Evolutionary conservation across 2,797 vertebrate species (phyloP).

Genomic region (Muraenolepis orangiensis): DNA sequence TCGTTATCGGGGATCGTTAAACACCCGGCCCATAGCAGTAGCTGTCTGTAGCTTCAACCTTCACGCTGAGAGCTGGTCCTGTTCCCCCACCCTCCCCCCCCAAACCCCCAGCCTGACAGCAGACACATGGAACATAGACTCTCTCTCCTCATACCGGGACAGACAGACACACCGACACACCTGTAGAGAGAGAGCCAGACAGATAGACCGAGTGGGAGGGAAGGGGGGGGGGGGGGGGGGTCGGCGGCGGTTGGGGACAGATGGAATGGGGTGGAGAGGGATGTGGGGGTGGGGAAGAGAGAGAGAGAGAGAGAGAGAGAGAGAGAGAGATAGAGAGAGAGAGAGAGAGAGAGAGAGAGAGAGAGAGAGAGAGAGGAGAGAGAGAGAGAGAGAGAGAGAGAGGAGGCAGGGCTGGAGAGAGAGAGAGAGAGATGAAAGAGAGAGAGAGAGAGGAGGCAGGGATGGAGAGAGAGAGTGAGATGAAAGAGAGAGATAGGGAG

Average conservation of each 20-base stretch:
- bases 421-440: too few relatives aligned
- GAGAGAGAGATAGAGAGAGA: too few relatives aligned
- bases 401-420: too few relatives aligned
- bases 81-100: conserved; percentile 27
- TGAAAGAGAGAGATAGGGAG: too few relatives aligned
- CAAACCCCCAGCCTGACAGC: conserved; percentile 36
- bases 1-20: conserved; percentile 70
- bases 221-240: conserved; percentile 30
- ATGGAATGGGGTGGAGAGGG: conserved; percentile 36
- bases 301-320: too few relatives aligned
- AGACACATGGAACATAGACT: conserved; percentile 34
- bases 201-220: conserved; percentile 46
- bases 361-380: conserved; percentile 20
- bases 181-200: conserved; percentile 53
- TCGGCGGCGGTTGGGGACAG: conserved; percentile 45
- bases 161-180: conserved; percentile 56
- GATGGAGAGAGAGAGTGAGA: background rate
- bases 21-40: conserved; percentile 49
- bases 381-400: conserved; percentile 43
- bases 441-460: background rate
- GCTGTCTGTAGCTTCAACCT: conserved; percentile 63
- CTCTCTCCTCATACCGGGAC: conserved; percentile 33
- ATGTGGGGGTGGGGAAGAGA: too few relatives aligned
- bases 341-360: too few relatives aligned
- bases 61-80: conserved; percentile 57